phyloP scores from a whole-genome alignment of 2,797 vertebrate species.

The Poeciliopsis paucimaculata region DNA sequence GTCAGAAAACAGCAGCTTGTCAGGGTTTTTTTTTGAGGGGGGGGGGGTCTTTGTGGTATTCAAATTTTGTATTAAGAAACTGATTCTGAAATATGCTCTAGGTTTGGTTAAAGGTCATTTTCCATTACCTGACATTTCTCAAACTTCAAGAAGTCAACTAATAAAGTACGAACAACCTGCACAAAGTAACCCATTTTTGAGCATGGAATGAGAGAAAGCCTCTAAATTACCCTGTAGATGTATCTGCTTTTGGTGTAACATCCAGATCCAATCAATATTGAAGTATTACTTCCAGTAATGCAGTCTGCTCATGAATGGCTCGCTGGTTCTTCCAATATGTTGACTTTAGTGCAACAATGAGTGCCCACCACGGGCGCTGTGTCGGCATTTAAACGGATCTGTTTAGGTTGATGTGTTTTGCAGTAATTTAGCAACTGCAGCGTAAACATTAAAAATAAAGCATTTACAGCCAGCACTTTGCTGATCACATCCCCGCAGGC shows the following conservation, averaged over 20 bases:
- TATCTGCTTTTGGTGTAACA: neutral
- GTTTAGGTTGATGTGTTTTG: constrained; percentile 5
- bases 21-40: neutral
- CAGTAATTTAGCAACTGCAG: constrained; percentile 4
- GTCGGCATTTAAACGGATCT: constrained; percentile 5
- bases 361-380: neutral
- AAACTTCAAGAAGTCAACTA: constrained; percentile 7
- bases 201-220: neutral
- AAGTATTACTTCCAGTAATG: neutral
- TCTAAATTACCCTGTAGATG: neutral
- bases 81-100: neutral
- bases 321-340: constrained; percentile 4
- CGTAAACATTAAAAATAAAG: neutral
- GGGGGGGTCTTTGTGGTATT: neutral
- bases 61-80: neutral
- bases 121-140: neutral
- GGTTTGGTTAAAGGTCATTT: neutral
- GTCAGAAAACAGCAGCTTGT: neutral
- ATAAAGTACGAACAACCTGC: neutral
- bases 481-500: constrained; percentile 8
- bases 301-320: neutral
- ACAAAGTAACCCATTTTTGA: neutral
- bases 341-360: constrained; percentile 3
- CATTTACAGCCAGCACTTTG: constrained; percentile 1
- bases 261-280: neutral